Conservation (phyloP, 2,888 invertebrate species). For the Balanococcus diminutus region DNA sequence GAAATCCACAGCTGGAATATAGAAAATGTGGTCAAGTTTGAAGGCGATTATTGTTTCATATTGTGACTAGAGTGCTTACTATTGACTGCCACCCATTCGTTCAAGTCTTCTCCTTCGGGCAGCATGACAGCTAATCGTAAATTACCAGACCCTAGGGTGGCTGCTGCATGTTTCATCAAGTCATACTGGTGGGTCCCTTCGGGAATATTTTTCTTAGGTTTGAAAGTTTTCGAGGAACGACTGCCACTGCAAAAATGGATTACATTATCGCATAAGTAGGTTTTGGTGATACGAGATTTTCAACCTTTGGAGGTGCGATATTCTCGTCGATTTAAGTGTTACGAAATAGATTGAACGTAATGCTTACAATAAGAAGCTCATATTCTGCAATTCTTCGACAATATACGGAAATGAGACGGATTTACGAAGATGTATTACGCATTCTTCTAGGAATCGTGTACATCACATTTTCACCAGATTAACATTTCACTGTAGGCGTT, state of each 20-base stretch:
- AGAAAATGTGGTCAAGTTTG: neutral
- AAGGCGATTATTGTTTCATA: neutral
- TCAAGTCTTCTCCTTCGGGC: constrained; percentile 98
- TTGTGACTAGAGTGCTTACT: constrained; percentile 71
- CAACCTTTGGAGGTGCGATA: neutral
- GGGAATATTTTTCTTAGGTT: constrained; percentile 98
- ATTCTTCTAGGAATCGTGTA: neutral
- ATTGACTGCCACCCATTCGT: constrained; percentile 99
- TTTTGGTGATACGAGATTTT: neutral
- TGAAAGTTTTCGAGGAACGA: constrained; percentile 95
- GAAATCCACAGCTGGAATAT: constrained; percentile 90
- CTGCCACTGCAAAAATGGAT: constrained; percentile 69
- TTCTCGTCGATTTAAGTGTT: neutral
- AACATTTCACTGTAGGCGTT: neutral
- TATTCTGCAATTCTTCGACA: neutral
- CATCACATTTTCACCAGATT: neutral
- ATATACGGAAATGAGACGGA: neutral
- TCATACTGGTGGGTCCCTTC: constrained; percentile 99
- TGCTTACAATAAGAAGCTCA: constrained; percentile 26
- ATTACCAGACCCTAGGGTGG: constrained; percentile 96
- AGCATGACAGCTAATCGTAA: constrained; percentile 93
- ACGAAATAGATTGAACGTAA: neutral
- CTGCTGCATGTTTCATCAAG: constrained; percentile 98
- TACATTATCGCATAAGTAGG: neutral
- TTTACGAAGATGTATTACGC: neutral